Evolutionary conservation across 2,113 vertebrate genomes (phyloP).

Genomic region (Delphinus delphis): DNA sequence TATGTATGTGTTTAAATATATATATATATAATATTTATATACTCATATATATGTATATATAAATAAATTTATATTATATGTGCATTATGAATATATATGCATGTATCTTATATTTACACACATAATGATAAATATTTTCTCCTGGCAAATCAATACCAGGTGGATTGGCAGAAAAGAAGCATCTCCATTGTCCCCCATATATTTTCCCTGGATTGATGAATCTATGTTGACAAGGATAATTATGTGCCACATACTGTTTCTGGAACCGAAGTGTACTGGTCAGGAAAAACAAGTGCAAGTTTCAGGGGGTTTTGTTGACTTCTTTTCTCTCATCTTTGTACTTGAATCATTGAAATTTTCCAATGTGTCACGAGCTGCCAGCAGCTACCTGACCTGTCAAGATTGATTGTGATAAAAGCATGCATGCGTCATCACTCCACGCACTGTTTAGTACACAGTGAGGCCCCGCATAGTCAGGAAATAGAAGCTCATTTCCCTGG

Average conservation of each 20-base stretch:
- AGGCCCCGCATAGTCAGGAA: not conserved
- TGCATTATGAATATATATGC: not conserved
- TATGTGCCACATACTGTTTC: not conserved
- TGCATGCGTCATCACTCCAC: not conserved
- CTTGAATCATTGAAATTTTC: slow-evolving; percentile 30
- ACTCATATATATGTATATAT: not conserved
- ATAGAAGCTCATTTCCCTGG: not conserved
- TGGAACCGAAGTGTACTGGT: not conserved
- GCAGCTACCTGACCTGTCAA: not conserved
- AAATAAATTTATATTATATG: not conserved
- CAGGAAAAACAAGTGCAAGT: not conserved
- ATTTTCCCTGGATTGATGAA: slow-evolving; percentile 32
- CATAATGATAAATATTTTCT: not conserved
- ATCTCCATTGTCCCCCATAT: not conserved
- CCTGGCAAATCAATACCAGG: slow-evolving; percentile 10
- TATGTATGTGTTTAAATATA: not conserved
- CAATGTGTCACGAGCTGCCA: not conserved
- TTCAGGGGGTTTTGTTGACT: not conserved
- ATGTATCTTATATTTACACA: not conserved
- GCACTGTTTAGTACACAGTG: not conserved
- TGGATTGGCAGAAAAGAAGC: slow-evolving; percentile 5
- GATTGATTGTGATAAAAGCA: not conserved
- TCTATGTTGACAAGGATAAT: slow-evolving; percentile 47
- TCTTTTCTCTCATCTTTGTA: not conserved
- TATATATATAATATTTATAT: not conserved